These are phyloP conservation scores for Cylindroiulus punctatus DNA, from an alignment of 2,888 invertebrate species.

Conservation along the genomic window DNA sequence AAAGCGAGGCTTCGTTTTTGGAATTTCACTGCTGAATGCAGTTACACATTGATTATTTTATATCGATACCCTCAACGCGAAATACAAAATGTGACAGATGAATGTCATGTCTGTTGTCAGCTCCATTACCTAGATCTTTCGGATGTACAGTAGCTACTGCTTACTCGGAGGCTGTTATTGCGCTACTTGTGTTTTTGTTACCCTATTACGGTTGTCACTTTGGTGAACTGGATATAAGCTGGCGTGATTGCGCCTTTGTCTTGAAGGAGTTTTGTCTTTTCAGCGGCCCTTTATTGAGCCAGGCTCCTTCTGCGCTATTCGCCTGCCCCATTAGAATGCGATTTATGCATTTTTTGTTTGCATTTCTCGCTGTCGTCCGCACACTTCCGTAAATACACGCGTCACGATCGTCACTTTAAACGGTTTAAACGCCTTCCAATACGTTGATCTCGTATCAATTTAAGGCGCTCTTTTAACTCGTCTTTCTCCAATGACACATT, in stretches of 20 bases:
- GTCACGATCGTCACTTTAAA: neutral
- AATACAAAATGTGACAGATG: neutral
- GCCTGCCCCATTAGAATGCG: neutral
- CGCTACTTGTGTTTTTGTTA: neutral
- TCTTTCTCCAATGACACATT: slow-evolving; percentile 29
- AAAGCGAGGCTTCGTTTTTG: no score
- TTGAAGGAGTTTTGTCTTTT: neutral
- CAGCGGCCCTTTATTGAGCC: neutral
- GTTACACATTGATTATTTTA: no score
- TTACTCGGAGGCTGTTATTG: neutral
- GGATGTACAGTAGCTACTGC: neutral
- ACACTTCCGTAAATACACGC: neutral
- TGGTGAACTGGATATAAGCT: slow-evolving; percentile 17
- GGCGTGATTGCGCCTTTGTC: neutral
- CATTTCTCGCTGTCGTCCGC: neutral
- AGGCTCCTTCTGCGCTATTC: neutral
- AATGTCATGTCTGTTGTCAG: neutral
- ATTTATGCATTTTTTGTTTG: neutral
- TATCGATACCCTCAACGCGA: no score
- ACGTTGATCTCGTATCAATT: slow-evolving; percentile 26
- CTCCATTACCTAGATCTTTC: slow-evolving; percentile 4
- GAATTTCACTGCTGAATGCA: no score
- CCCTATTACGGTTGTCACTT: slow-evolving; percentile 24
- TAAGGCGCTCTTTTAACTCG: neutral
- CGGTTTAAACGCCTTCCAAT: slow-evolving; percentile 33